Base-by-base conservation (phyloP, 2,797 vertebrate species). In the Pagetopsis macropterus region DNA sequence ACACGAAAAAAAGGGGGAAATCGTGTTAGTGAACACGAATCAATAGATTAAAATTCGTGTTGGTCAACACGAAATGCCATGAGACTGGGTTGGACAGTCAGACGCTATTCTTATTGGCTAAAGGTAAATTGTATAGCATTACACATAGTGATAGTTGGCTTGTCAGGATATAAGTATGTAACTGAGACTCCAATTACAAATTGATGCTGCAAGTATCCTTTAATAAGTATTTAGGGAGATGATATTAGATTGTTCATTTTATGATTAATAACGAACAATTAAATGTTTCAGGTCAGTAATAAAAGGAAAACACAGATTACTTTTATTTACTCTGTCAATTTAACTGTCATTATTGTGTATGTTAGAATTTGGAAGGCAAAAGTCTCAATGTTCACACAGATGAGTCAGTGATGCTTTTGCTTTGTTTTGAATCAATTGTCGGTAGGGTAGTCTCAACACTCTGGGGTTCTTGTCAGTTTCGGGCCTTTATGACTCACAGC, bases 401-500 rank as follows among this genome's bases (percentile, higher is more conserved):
- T 77, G 63, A 83, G 58, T 77, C 76, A 81, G 23, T 44, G 44
- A 70, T 56, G 46, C 3, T 57, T 82, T 79, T 64, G 62, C 60
- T 76, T 62, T 49, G 43, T 68, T 52, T 50, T 51, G 3, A 69
- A 66, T 75, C 56, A 62, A 13, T 45, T 8, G 57, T 70, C 48
- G 49, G 57, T 55, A 6, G 65, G 50, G 46, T 66, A 63, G 82
- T 75, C 86, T 81, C 31, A 68, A 60, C 31, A 77, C 70, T 65
- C 49, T 23, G 65, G 33, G 73, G 64, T 74, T 17, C 11, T 45
- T 71, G 70, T 84, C 50, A 23, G 80, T 44, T 4, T 51, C 2
- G 5, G 44, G 64, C 44, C 52, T 81, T 66, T 72, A 75, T 84
- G 87, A 91, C 75, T 87, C 81, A 49, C 51, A 77, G 81, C 76